These are phyloP conservation scores for Epizoanthus stellaris DNA, from an alignment of 92 coral and sea anemone species.

Conservation along the genomic window DNA sequence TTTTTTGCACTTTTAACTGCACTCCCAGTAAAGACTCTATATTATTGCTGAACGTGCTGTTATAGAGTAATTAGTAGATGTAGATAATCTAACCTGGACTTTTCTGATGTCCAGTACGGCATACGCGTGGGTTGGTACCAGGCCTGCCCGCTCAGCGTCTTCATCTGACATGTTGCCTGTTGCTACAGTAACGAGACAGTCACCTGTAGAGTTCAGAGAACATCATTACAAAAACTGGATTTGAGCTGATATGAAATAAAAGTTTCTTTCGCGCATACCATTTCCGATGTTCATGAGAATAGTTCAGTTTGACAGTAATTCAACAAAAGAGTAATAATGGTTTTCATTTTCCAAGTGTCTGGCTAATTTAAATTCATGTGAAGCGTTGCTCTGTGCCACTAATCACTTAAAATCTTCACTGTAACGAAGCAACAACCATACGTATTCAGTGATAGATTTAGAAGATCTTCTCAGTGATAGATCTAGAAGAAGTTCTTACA, in stretches of 20 bases:
- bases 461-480: too few relatives aligned
- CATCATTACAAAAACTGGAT: background rate
- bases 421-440: too few relatives aligned
- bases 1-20: background rate
- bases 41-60: background rate
- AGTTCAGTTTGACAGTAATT: too few relatives aligned
- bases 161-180: constrained; percentile 90
- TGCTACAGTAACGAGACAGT: constrained; percentile 95
- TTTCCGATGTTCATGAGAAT: too few relatives aligned
- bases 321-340: too few relatives aligned
- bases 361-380: background rate
- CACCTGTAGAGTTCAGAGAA: constrained; percentile 60
- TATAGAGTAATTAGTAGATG: background rate
- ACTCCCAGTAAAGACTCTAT: too few relatives aligned
- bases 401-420: background rate
- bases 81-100: constrained; percentile 63
- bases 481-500: too few relatives aligned
- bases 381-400: background rate
- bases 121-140: constrained; percentile 97
- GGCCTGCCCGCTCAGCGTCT: constrained; percentile 94
- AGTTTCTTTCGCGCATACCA: too few relatives aligned
- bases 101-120: constrained; percentile 95
- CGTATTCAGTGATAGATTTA: too few relatives aligned
- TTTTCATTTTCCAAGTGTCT: background rate
- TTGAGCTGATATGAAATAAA: background rate